These are phyloP conservation scores for Arge pagana DNA, from an alignment of 2,888 invertebrate species.

Conservation along the genomic window DNA sequence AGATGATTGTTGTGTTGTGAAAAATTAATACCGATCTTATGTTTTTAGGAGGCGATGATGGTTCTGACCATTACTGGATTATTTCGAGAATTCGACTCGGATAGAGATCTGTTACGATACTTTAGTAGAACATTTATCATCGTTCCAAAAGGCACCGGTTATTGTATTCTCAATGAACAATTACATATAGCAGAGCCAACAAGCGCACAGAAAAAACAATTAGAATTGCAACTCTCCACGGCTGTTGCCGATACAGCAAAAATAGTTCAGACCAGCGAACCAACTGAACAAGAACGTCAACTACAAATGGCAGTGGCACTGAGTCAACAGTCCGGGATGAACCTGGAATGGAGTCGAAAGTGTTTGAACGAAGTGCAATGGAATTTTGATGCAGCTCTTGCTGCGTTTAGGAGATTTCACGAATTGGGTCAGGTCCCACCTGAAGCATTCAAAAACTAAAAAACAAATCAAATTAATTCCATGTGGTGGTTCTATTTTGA, in stretches of 20 bases:
- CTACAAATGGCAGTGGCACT: conserved; percentile 73
- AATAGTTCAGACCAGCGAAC: conserved; percentile 41
- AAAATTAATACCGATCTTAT: not conserved
- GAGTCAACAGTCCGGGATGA: conserved; percentile 76
- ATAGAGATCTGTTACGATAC: conserved; percentile 62
- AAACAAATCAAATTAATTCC: conserved; percentile 49
- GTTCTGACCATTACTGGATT: conserved; percentile 80
- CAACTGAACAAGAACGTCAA: conserved; percentile 50
- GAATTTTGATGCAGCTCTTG: conserved; percentile 76
- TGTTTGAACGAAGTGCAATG: conserved; percentile 85
- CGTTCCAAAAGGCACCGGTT: conserved; percentile 74
- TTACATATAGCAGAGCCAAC: conserved; percentile 76
- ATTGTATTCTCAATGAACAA: conserved; percentile 82
- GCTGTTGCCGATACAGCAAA: conserved; percentile 29
- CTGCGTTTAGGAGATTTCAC: conserved; percentile 76
- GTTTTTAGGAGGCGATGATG: conserved; percentile 69
- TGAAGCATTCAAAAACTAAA: conserved; percentile 76
- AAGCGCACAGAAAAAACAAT: conserved; percentile 61
- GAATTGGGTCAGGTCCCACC: conserved; percentile 76
- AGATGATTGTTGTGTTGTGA: not conserved
- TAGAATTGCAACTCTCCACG: conserved; percentile 18
- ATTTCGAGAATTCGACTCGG: conserved; percentile 71
- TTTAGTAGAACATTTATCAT: conserved; percentile 77
- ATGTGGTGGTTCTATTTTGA: conserved; percentile 45
- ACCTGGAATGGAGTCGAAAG: conserved; percentile 74